Evolutionary conservation across 2,888 invertebrate species (phyloP), one percentile per base, ranked within the genome.

Genomic region (Drosophila eohydei): DNA sequence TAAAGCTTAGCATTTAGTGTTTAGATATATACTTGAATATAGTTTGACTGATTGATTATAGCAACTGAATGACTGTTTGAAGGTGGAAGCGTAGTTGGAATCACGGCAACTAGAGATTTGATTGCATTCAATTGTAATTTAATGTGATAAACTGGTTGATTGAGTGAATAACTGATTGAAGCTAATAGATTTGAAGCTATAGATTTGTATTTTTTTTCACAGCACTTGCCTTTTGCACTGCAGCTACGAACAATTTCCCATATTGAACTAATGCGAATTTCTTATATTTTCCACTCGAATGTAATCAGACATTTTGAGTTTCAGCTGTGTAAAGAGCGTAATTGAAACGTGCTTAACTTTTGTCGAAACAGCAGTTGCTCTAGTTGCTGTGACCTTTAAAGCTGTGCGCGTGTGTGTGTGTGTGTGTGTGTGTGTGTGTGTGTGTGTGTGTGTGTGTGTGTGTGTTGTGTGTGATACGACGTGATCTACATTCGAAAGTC

Each of bases 311-410:
- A 4, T 12, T 34, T 34, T 11, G 30, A 50, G 12, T 50, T 12
- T 16, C 16, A 50, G 21, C 30, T 11, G 0, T n/a, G 28, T 30
- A 28, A 28, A 48, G 21, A 30, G n/a, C 30, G n/a, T 11, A 32
- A 21, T 50, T 34, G 32, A 50, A 34, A 50, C 32, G 50, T 50
- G 50, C 50, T 50, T 50, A 16, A 32, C 3, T 16, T 32, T 32
- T 50, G 30, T 30, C 30, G 16, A 32, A 34, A 50, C 32, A 50
- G 2, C 50, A 21, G 16, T 50, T 50, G 48, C 48, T 50, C 32
- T 32, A 50, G 50, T 50, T 50, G 50, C 16, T 50, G 16, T 12
- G 34, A 50, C 50, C 50, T 50, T 32, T 12, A 50, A 32, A 50
- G 7, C 21, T 16, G 28, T 12, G 8, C 8, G 7, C 8, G 34